Evolutionary conservation across 2,888 invertebrate genomes (phyloP).

Genomic region (Noctua janthe): DNA sequence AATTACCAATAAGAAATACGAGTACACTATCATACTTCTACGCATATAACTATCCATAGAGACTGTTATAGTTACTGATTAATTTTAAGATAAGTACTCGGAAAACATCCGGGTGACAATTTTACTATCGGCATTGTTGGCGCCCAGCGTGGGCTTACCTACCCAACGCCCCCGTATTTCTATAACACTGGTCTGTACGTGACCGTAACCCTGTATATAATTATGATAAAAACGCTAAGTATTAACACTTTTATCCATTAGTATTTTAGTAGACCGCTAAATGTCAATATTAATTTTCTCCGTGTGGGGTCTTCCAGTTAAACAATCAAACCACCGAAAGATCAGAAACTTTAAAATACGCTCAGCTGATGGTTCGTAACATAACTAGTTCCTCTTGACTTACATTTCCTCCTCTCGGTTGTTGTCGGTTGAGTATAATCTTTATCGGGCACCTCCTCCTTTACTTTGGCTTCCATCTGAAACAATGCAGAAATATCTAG

Average conservation of each 20-base stretch:
- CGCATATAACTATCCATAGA: neutral
- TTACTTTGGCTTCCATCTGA: slow-evolving; percentile 89
- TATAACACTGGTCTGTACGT: neutral
- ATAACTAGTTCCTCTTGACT: slow-evolving; percentile 59
- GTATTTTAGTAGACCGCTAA: neutral
- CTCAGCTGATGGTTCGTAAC: neutral
- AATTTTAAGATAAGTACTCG: neutral
- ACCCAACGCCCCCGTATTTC: neutral
- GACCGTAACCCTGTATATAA: too few relatives aligned
- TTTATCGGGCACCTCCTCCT: slow-evolving; percentile 86
- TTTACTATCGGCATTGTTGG: neutral
- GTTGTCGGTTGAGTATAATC: slow-evolving; percentile 82
- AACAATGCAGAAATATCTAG: slow-evolving; percentile 56
- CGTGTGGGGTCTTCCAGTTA: neutral
- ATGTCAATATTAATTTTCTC: neutral
- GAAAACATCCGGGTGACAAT: neutral
- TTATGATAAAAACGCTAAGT: too few relatives aligned
- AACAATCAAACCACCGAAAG: neutral
- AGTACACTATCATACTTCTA: neutral
- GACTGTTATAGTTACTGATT: neutral
- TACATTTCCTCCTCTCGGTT: slow-evolving; percentile 84
- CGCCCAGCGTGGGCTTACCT: slow-evolving; percentile 26
- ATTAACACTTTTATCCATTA: too few relatives aligned
- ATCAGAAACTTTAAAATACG: neutral
- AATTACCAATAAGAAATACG: neutral